A percentile compares a stretch with the other conserved stretches of the same genome.
These are phyloP conservation scores for Mythimna loreyi DNA, from an alignment of 2,888 invertebrate genomes.

Conservation along the genomic window DNA sequence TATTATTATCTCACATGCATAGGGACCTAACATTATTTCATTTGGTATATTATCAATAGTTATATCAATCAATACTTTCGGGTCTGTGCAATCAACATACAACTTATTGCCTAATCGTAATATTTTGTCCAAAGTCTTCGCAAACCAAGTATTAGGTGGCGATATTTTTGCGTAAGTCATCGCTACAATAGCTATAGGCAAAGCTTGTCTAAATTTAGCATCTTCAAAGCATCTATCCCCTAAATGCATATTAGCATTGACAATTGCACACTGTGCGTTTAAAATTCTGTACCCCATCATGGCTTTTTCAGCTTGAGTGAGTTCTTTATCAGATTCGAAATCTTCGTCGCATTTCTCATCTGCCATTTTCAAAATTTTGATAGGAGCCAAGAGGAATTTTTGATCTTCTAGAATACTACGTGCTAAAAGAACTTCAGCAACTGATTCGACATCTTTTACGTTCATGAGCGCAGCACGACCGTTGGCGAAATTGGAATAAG, in stretches of 20 bases:
- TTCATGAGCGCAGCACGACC: constrained; percentile 91
- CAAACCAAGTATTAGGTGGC: constrained; percentile 91
- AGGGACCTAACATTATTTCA: constrained; percentile 90
- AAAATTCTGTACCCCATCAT: constrained; percentile 90
- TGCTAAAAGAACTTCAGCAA: constrained; percentile 88
- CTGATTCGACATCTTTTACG: constrained; percentile 87
- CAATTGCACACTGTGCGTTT: constrained; percentile 90
- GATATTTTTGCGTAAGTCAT: constrained; percentile 93
- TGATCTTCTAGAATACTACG: constrained; percentile 87
- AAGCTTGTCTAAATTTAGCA: constrained; percentile 90
- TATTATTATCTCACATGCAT: constrained; percentile 90
- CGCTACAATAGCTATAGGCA: constrained; percentile 91
- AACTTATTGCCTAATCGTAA: constrained; percentile 91
- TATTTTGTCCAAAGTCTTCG: constrained; percentile 91
- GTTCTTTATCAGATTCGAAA: constrained; percentile 87
- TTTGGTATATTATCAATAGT: constrained; percentile 90
- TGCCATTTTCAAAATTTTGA: constrained; percentile 86
- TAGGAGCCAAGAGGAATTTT: constrained; percentile 86
- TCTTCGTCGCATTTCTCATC: constrained; percentile 84
- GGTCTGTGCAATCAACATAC: constrained; percentile 88
- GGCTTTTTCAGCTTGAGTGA: constrained; percentile 86
- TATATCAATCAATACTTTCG: constrained; percentile 86
- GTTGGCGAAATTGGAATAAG: constrained; percentile 84
- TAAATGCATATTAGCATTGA: constrained; percentile 90
- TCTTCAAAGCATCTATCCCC: constrained; percentile 91